Conservation (phyloP, 2,113 vertebrate species). For the Bos indicus region DNA sequence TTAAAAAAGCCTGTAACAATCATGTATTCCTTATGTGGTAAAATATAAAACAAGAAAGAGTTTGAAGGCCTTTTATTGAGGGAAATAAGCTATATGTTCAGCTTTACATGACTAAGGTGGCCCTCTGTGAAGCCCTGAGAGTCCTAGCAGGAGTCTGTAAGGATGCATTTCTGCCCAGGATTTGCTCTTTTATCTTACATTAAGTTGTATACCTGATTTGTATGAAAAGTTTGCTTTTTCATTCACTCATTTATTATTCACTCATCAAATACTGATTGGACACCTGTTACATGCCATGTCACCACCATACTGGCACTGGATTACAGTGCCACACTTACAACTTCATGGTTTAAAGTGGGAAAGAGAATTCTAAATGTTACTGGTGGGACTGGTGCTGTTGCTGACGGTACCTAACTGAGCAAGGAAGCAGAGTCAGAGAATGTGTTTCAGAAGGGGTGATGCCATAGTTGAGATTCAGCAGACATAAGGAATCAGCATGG, state of each 20-base stretch:
- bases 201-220: not conserved
- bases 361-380: not conserved
- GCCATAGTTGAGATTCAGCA: not conserved
- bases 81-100: not conserved
- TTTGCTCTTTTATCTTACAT: not conserved
- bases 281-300: not conserved
- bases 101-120: not conserved
- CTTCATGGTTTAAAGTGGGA: not conserved
- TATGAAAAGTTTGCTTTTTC: not conserved
- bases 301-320: not conserved
- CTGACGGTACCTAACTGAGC: not conserved
- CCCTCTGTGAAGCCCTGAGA: not conserved
- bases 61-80: not conserved
- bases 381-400: not conserved
- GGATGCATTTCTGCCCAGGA: not conserved
- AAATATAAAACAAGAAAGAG: not conserved
- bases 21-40: not conserved
- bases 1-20: not conserved
- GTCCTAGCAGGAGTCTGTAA: too few relatives aligned
- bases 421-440: not conserved
- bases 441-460: not conserved
- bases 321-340: not conserved
- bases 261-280: not conserved
- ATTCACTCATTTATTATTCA: not conserved
- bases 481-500: not conserved